Base-by-base conservation (phyloP, 1,140 invertebrate genomes). In the Odontomachus brunneus region DNA sequence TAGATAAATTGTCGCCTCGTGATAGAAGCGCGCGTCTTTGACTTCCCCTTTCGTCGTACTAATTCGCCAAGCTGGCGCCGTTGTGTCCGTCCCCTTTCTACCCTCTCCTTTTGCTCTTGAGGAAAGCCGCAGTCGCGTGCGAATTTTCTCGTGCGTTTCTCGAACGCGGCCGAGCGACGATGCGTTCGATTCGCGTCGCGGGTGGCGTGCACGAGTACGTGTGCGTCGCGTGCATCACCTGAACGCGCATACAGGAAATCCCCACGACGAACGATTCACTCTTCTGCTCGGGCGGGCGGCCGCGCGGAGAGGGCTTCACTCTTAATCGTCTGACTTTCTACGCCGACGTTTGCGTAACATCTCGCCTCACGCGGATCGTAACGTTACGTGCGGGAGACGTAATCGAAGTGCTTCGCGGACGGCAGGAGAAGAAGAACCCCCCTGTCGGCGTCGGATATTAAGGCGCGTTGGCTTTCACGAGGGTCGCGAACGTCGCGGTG, bases 251-350 rank as follows among this genome's bases (percentile, higher is more conserved):
- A 67, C 29, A 59, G 55, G 59, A 82, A 82, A 74, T 82, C 55
- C 26, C 14, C 57, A 44, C 78, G 65, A n/a, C n/a, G 66, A 59
- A 49, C 33, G 69, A 74, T 24, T 83, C 51, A 83, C 33, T 83
- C 60, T 57, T 22, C 33, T 57, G 38, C 17, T 26, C 17, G 38
- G 12, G 29, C 49, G 12, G 22, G 17, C 44, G 29, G 49, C 17
- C 72, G 24, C 55, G 24, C 17, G 59, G 48, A 62, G 69, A 69
- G 65, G 33, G 67, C 78, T 55, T 72, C 78, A 38, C 44, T 82
- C 85, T 88, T 89, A 84, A 88, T 88, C 81, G 80, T 65, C 60
- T 44, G 71, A 88, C 87, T 89, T 89, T 89, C 86, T 88, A 88
- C 84, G 38, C 2, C 12, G 48, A 19, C 29, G 33, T 76, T 87